Evolutionary conservation across 1,140 invertebrate genomes (phyloP).

Genomic region (Vanessa atalanta): DNA sequence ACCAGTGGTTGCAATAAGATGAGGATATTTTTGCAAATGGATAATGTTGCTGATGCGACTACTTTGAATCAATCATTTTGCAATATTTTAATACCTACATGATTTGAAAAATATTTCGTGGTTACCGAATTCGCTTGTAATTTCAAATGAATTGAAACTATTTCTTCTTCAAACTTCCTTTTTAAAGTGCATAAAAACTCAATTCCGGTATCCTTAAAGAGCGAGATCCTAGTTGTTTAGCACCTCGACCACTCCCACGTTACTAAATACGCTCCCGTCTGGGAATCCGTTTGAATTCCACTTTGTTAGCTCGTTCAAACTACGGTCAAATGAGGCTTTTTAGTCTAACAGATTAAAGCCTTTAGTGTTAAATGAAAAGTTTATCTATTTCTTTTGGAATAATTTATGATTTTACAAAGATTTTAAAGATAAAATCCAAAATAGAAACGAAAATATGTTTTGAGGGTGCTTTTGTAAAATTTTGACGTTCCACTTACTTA

Average conservation of each 20-base stretch:
- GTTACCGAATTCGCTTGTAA: too few relatives aligned
- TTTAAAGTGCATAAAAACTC: constrained; percentile 34
- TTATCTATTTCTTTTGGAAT: not conserved
- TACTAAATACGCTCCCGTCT: constrained; percentile 57
- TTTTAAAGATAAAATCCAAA: too few relatives aligned
- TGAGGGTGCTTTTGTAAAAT: too few relatives aligned
- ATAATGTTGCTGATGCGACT: too few relatives aligned
- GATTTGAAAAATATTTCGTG: not conserved
- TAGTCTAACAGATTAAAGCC: not conserved
- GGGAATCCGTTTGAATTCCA: constrained; percentile 49
- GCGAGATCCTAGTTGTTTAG: constrained; percentile 65
- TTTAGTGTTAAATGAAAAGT: not conserved
- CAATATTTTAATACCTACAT: too few relatives aligned
- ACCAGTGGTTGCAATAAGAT: too few relatives aligned
- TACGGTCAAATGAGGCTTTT: constrained; percentile 16
- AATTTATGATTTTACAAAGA: too few relatives aligned
- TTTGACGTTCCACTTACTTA: not conserved
- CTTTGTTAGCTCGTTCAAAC: constrained; percentile 19
- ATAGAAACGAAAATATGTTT: too few relatives aligned
- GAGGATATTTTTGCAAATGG: too few relatives aligned
- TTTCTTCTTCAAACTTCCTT: constrained; percentile 33
- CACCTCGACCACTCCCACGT: constrained; percentile 67
- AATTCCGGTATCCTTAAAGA: constrained; percentile 42
- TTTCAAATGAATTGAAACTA: not conserved
- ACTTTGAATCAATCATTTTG: too few relatives aligned